Base-by-base conservation (phyloP, 2,888 invertebrate species). In the Zhuqinia jingwanae region DNA sequence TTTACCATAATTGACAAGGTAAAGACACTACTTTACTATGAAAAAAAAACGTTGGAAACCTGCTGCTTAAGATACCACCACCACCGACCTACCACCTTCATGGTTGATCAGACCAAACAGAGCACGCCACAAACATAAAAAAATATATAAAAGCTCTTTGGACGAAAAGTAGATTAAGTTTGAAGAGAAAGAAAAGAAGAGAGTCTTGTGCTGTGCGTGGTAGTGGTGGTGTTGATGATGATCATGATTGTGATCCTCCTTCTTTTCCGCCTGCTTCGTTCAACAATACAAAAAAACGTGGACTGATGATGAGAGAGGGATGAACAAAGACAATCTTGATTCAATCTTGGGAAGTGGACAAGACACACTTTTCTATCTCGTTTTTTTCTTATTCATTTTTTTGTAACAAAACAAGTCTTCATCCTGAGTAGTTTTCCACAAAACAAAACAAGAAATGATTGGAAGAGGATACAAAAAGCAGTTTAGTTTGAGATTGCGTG, bases 81-180 rank as follows among this genome's bases (percentile, higher is more conserved):
- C 36, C 36, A 36, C 36, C 8, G 36, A 3, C 3, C 36, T 36
- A 20, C 58, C 58, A 58, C 20, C 58, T 58, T n/a, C 58, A 58
- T 58, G 13, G 58, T 20, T 58, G 58, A 58, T 58, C 6, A 17
- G 53, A 53, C 17, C 17, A 53, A 17, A 53, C 6, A 20, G 20
- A 56, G 20, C 6, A 20, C 58, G 17, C 6, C 17, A 8, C 53
- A 53, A 15, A 25, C n/a, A 42, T 45, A 68, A 45, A 68, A 68
- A 20, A 65, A 36, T 10, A 36, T 1, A 11, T n/a, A 45, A 53
- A 50, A 50, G 25, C 36, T 1, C 11, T n/a, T 10, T 5, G 20
- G 73, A 50, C 10, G 25, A 73, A 36, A 73, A 65, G 70, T 50
- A 15, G 70, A 50, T 73, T 73, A 13, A 73, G 11, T 73, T 20